phyloP scores from a whole-genome alignment of 2,113 vertebrate genomes.

The Lontra canadensis region DNA sequence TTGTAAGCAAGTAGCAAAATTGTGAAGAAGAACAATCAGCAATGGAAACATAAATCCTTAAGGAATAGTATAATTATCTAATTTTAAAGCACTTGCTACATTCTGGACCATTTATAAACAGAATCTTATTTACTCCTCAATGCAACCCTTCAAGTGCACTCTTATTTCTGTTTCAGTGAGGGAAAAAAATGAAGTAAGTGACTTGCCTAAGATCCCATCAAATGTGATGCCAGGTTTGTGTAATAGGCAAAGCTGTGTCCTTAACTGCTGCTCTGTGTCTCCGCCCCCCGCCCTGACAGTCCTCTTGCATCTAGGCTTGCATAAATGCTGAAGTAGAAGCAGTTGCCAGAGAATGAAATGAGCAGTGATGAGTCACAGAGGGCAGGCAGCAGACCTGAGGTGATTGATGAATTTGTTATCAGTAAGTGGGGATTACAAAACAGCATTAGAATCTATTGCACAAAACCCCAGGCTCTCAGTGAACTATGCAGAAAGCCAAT shows the following conservation, averaged over 20 bases:
- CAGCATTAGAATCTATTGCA: neutral
- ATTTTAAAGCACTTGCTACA: neutral
- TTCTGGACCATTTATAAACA: neutral
- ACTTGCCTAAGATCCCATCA: neutral
- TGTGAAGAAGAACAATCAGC: neutral
- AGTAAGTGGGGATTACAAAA: neutral
- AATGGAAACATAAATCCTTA: neutral
- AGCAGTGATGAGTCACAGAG: neutral
- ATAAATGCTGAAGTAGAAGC: neutral
- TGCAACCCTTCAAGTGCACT: neutral
- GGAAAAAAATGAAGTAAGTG: neutral
- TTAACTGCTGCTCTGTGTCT: neutral
- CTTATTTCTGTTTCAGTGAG: slow-evolving; percentile 26
- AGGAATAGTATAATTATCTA: neutral
- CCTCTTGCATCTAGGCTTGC: neutral
- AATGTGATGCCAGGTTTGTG: neutral
- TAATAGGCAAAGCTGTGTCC: neutral
- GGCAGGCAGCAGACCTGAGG: neutral
- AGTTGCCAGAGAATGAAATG: neutral
- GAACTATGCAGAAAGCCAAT: neutral
- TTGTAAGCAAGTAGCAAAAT: slow-evolving; percentile 21
- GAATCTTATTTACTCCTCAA: neutral
- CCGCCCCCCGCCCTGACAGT: no score
- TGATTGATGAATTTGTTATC: slow-evolving; percentile 4
- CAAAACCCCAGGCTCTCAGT: neutral